A percentile compares a stretch with the other conserved stretches of the same genome.
phyloP scores from a whole-genome alignment of 1,140 invertebrate genomes.

The Achatina immaculata region DNA sequence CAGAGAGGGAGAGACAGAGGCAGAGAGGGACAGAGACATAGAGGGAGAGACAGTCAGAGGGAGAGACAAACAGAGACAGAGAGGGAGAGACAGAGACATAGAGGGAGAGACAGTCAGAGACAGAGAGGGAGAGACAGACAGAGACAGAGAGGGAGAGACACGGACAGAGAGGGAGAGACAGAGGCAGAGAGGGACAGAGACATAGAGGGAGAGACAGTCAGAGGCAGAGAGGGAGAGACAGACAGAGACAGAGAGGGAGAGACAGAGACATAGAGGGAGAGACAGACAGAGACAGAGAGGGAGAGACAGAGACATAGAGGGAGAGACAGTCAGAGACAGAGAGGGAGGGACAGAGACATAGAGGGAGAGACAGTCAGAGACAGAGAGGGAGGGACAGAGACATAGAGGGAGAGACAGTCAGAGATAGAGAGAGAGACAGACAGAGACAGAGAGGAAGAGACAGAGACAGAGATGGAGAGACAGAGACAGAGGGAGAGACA shows the following conservation, averaged over 20 bases:
- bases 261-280: background rate
- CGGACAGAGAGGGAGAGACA: background rate
- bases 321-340: background rate
- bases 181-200: slow-evolving; percentile 22
- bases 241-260: background rate
- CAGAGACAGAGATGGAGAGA: no score
- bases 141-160: slow-evolving; percentile 2
- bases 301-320: background rate
- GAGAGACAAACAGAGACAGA: background rate
- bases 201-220: background rate
- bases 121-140: background rate
- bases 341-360: background rate
- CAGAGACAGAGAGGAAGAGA: no score
- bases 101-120: background rate
- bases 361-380: no score
- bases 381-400: no score
- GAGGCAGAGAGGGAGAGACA: background rate
- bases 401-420: no score
- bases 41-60: slow-evolving; percentile 3
- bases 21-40: background rate
- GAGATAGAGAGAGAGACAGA: no score
- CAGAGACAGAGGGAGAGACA: no score
- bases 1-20: slow-evolving; percentile 10
- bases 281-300: background rate
- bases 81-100: background rate